These are phyloP conservation scores for Pelecanoides urinatrix DNA, from an alignment of 2,113 vertebrate genomes.

Conservation along the genomic window DNA sequence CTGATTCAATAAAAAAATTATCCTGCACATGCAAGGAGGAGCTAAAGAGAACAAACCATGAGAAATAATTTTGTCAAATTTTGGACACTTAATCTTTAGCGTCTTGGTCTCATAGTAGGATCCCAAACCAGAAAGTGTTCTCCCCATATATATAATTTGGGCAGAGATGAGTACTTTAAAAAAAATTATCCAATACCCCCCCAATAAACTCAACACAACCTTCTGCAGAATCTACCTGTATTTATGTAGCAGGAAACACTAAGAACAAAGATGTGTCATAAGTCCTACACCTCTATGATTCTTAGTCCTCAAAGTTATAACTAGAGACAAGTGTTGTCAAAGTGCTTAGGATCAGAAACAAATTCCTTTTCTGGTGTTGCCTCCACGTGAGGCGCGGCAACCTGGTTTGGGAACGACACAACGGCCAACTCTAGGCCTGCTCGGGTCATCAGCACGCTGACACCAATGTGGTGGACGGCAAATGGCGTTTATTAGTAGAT, in stretches of 20 bases:
- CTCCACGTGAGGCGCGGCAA: no score
- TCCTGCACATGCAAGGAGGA: not conserved
- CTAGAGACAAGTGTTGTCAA: not conserved
- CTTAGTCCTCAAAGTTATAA: not conserved
- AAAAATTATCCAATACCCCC: not conserved
- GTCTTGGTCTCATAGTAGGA: not conserved
- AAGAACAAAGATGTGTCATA: not conserved
- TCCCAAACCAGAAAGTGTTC: not conserved
- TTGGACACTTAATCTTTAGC: not conserved
- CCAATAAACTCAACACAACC: not conserved
- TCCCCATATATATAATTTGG: not conserved
- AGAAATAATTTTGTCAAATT: not conserved
- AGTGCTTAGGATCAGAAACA: not conserved
- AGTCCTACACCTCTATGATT: not conserved
- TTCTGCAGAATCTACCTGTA: not conserved
- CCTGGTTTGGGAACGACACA: no score
- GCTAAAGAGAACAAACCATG: not conserved
- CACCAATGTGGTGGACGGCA: no score
- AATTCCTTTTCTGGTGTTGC: not conserved
- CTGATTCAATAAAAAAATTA: not conserved
- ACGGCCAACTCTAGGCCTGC: no score
- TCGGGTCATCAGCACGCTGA: no score
- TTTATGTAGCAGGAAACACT: not conserved
- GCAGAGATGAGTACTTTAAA: not conserved
- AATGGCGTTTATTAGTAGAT: no score